Evolutionary conservation across 2,888 invertebrate species (phyloP).

Genomic region (Netelia virgata): DNA sequence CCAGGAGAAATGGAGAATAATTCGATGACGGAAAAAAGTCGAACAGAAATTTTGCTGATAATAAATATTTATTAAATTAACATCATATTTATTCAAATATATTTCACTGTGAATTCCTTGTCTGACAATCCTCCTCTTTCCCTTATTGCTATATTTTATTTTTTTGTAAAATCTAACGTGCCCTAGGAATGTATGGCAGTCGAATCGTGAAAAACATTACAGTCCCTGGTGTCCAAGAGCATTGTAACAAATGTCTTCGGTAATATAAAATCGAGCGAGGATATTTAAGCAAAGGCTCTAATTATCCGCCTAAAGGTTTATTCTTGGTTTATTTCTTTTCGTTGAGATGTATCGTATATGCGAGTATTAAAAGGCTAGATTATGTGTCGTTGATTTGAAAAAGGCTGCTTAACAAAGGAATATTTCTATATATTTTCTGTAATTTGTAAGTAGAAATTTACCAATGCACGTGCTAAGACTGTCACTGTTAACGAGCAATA

Average conservation of each 20-base stretch:
- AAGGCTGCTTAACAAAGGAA: conserved; percentile 35
- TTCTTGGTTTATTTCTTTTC: conserved; percentile 38
- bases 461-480: conserved; percentile 3
- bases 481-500: conserved; percentile 18
- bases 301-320: conserved; percentile 21
- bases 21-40: background rate
- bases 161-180: conserved; percentile 16
- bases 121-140: conserved; percentile 8
- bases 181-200: conserved; percentile 62
- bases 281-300: conserved; percentile 59
- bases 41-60: conserved; percentile 57
- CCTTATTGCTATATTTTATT: conserved; percentile 34
- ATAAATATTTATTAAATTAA: conserved; percentile 73
- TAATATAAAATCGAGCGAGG: conserved; percentile 42
- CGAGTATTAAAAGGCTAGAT: conserved; percentile 41
- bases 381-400: conserved; percentile 13
- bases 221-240: conserved; percentile 49
- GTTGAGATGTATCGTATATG: conserved; percentile 41
- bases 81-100: conserved; percentile 63
- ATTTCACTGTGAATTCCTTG: conserved; percentile 58
- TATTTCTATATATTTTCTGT: background rate
- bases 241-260: conserved; percentile 58
- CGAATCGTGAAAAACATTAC: conserved; percentile 56
- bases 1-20: background rate
- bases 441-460: conserved; percentile 16